Base-by-base conservation (phyloP, 2,797 vertebrate genomes). In the Centroberyx gerrardi region DNA sequence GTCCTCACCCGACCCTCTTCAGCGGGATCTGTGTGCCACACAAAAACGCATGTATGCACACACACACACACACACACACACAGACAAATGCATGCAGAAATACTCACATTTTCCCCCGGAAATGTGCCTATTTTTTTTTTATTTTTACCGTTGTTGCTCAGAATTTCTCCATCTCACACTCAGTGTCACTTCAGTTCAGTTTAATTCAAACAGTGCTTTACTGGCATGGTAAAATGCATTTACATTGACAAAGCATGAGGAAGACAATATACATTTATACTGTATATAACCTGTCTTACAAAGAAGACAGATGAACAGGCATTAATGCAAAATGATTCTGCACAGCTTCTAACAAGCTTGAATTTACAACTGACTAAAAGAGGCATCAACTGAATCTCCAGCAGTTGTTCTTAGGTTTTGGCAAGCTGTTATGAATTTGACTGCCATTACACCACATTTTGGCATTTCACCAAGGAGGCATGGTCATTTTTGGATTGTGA, bases 271-370 rank as follows among this genome's bases (percentile, higher is more conserved):
- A 14, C 46, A 56, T 67, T 70, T 46, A 13, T 53, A 18, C 68
- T 54, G 31, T 33, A 33, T 33, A 33, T 33, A 33, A 4, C 33
- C 33, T 33, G 7, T 7, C 33, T 33, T 33, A 33, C 4, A 33
- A 53, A 49, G 53, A 63, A 66, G 51, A 48, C 51, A 60, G 59
- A 68, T 68, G 17, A 68, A 70, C 70, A 61, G n/a, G 68, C 51
- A 58, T 59, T 52, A 62, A 78, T 78, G 58, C 63, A 68, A 71
- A 67, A 60, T 55, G 18, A 70, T 80, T 77, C 49, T 65, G 68
- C 15, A 72, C 33, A 77, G 70, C 54, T 71, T 64, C 14, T 60
- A 22, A 22, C 42, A 53, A 72, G 72, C 53, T 51, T 66, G 33
- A 75, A 67, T 70, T 74, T 67, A 72, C 62, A 38, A 67, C 40